Conservation (phyloP, 2,113 vertebrate genomes). For the Tetrax tetrax region DNA sequence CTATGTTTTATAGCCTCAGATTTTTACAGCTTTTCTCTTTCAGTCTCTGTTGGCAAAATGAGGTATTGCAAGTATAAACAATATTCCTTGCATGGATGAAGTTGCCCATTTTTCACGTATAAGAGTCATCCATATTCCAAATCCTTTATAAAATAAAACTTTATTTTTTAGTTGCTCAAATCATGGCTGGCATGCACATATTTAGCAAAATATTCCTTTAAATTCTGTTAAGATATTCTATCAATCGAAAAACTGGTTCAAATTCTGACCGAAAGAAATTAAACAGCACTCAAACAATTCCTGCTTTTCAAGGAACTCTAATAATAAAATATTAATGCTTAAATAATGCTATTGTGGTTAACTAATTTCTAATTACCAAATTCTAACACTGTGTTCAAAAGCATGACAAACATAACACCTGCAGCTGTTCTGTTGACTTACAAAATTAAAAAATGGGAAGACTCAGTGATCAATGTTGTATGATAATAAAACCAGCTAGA, state of each 20-base stretch:
- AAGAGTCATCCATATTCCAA: background rate
- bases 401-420: background rate
- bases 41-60: background rate
- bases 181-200: background rate
- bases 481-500: background rate
- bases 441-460: background rate
- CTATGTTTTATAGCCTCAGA: background rate
- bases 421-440: background rate
- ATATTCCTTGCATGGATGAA: background rate
- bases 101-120: background rate
- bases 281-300: background rate
- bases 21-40: background rate
- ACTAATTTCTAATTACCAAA: background rate
- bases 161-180: background rate
- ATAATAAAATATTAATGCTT: background rate
- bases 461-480: accelerated
- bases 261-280: background rate
- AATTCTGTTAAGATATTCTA: background rate
- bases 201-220: background rate
- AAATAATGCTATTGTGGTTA: background rate
- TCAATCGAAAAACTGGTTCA: background rate
- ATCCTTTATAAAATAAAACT: background rate
- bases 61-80: background rate
- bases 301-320: background rate
- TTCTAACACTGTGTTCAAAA: background rate